Percentiles rank a stretch among this genome's conserved stretches.
Conservation (phyloP, 1,140 invertebrate species). For the Amyelois transitella region DNA sequence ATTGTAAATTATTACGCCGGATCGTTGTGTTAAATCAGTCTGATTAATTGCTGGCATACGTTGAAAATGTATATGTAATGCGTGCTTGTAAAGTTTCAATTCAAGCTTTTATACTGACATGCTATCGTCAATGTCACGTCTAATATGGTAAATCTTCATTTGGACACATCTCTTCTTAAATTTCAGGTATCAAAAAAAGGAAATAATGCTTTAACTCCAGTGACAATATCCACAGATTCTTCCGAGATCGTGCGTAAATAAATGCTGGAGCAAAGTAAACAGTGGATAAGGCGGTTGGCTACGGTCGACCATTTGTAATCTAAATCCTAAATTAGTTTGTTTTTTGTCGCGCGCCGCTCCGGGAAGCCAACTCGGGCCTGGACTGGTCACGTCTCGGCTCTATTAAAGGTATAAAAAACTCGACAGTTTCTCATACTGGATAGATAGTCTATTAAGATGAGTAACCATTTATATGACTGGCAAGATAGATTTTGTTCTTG, state of each 20-base stretch:
- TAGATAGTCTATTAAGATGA: not conserved
- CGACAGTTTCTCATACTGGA: not conserved
- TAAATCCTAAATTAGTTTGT: slow-evolving; percentile 65
- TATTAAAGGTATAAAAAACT: not conserved
- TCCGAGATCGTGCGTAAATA: slow-evolving; percentile 60
- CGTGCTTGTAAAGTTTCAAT: slow-evolving; percentile 37
- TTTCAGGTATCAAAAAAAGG: no score
- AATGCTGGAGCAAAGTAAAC: slow-evolving; percentile 50
- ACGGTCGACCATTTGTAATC: slow-evolving; percentile 42
- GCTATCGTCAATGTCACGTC: not conserved
- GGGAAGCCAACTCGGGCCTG: slow-evolving; percentile 16
- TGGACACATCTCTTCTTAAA: no score
- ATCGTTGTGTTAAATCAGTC: slow-evolving; percentile 44
- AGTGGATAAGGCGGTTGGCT: slow-evolving; percentile 42
- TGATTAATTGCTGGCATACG: slow-evolving; percentile 35
- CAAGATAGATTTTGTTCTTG: no score
- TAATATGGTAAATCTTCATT: no score
- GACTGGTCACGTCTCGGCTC: slow-evolving; percentile 30
- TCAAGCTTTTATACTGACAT: slow-evolving; percentile 10
- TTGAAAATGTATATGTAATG: slow-evolving; percentile 21
- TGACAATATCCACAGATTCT: slow-evolving; percentile 24
- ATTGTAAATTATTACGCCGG: slow-evolving; percentile 33
- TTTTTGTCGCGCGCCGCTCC: slow-evolving; percentile 51
- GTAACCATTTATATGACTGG: not conserved
- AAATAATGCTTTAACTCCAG: no score